phyloP scores from a whole-genome alignment of 2,113 vertebrate species.

The Lamprologus callipterus region DNA sequence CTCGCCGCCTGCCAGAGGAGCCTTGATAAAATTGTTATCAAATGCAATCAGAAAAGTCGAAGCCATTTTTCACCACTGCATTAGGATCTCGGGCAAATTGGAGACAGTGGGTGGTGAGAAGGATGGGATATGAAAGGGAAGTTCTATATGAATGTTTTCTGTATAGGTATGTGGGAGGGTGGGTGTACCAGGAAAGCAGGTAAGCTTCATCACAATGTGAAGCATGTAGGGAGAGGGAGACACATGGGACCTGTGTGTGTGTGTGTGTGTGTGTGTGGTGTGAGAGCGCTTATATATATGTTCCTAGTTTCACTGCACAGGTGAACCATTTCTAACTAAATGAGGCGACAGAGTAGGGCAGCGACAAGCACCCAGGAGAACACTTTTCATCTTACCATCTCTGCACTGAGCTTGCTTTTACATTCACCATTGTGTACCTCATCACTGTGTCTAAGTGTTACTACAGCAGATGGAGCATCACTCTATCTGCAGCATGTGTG shows the following conservation, averaged over 20 bases:
- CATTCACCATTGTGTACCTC: background rate
- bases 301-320: background rate
- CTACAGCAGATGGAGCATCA: conserved; percentile 4
- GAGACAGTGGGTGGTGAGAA: background rate
- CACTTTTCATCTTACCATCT: conserved; percentile 3
- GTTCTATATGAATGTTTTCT: conserved; percentile 11
- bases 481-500: background rate
- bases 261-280: background rate
- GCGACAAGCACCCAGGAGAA: background rate
- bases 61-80: conserved; percentile 57
- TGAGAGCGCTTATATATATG: background rate
- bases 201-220: background rate
- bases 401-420: background rate
- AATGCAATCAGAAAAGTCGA: conserved; percentile 69
- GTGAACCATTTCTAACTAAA: conserved; percentile 13
- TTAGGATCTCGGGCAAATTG: conserved; percentile 45
- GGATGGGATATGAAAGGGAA: background rate
- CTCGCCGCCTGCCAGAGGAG: conserved; percentile 60
- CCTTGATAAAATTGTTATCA: conserved; percentile 77
- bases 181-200: background rate
- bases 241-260: background rate
- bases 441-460: background rate
- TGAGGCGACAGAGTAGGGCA: background rate
- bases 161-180: background rate
- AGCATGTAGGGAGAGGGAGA: background rate